Evolutionary conservation across 2,797 vertebrate species (phyloP), one percentile per base, ranked within the genome.

Genomic region (Loris lydekkerianus): DNA sequence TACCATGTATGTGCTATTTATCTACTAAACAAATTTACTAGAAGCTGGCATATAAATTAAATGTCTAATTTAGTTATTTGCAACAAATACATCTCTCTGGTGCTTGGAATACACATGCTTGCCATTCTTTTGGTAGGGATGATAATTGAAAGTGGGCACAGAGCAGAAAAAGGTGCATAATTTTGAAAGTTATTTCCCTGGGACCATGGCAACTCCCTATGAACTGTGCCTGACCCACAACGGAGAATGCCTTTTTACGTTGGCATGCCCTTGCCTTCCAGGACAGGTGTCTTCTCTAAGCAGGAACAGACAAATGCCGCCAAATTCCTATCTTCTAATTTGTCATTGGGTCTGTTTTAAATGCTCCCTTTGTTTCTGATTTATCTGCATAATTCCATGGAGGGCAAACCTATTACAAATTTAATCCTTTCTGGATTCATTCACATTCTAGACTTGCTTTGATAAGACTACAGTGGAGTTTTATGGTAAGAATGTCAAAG

Each of bases 101-200:
- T 61, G 23, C 40, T 67, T 94, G 34, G 65, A 70, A 77, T 77
- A 34, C 3, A 85, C 7, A 8, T 9, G 13, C 0, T 72, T 27
- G 58, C 0, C 23, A 86, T 84, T 82, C 20, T 92, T 2, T 15
- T 65, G 63, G 10, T 63, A 81, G 70, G 69, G 5, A 6, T 37
- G 17, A 56, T 70, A 9, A 15, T 14, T 70, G 2, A 75, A 3
- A 83, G 76, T 70, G 27, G 58, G 4, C 46, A 10, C 18, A 84
- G 63, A 40, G 81, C 17, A 72, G 9, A n/a, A 78, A 20, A 29
- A 78, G 27, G 20, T 29, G 8, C 1, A 43, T 61, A 31, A 15
- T 63, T 77, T 83, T 46, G 63, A 96, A 87, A 87, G 82, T 46
- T 15, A 43, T 60, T 86, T 91, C 31, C 37, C n/a, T 72, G 25